These are phyloP conservation scores for Psittacula cyanocephala DNA, from an alignment of 2,113 vertebrate genomes.

Conservation along the genomic window DNA sequence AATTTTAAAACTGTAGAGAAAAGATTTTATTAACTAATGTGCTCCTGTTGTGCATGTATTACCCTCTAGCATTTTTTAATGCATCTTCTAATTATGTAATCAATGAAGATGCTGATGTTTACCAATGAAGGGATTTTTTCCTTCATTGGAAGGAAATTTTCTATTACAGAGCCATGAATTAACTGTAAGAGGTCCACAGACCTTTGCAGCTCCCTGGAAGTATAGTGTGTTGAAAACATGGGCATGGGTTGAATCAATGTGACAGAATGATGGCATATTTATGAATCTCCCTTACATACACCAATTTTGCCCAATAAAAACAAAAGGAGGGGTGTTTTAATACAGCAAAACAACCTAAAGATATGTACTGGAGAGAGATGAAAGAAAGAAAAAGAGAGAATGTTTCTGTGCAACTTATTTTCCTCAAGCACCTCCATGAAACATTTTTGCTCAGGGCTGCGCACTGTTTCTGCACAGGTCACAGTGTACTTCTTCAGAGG, in stretches of 20 bases:
- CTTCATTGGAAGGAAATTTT: not conserved
- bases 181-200: not conserved
- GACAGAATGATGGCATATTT: not conserved
- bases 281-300: not conserved
- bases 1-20: conserved; percentile 13
- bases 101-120: conserved; percentile 42
- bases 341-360: not conserved
- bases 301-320: not conserved
- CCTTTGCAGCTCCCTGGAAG: not conserved
- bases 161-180: conserved; percentile 10
- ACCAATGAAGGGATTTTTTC: not conserved
- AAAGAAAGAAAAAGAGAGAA: not conserved
- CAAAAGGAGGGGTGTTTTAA: not conserved
- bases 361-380: not conserved
- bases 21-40: conserved; percentile 24
- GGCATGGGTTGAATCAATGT: not conserved
- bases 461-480: not conserved
- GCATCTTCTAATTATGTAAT: conserved; percentile 48
- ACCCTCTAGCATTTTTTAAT: conserved; percentile 20
- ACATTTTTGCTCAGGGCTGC: not conserved
- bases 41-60: conserved; percentile 41
- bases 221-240: not conserved
- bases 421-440: not conserved
- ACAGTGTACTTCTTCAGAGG: not conserved
- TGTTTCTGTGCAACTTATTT: not conserved